Conservation (phyloP, 2,888 invertebrate genomes). For the Xestia c-nigrum region DNA sequence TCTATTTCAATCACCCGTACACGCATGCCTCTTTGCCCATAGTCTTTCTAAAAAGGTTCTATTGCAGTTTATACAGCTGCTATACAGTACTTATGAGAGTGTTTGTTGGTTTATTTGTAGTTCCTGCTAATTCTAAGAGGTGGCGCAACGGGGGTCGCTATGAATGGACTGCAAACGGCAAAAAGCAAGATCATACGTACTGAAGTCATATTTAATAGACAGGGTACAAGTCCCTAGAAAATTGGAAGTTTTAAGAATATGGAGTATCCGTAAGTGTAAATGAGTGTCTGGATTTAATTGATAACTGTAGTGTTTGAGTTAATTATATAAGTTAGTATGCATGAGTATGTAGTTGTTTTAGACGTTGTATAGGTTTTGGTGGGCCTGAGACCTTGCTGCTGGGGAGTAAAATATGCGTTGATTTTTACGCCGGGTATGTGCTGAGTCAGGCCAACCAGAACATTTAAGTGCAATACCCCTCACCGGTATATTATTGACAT, state of each 20-base stretch:
- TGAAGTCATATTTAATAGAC: background rate
- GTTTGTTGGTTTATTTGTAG: slow-evolving; percentile 52
- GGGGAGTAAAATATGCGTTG: background rate
- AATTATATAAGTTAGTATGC: background rate
- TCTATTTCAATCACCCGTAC: background rate
- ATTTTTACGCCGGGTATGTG: background rate
- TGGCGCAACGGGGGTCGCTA: slow-evolving; percentile 25
- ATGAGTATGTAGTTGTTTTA: slow-evolving; percentile 1
- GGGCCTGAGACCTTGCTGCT: background rate
- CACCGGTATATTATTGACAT: background rate
- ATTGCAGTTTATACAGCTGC: background rate
- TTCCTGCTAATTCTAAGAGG: slow-evolving; percentile 44
- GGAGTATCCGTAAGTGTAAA: background rate
- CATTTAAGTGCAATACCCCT: background rate
- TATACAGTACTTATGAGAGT: slow-evolving; percentile 17
- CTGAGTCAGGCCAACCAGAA: background rate
- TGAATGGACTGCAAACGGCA: slow-evolving; percentile 41
- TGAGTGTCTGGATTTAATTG: slow-evolving; percentile 13
- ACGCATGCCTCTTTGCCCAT: background rate
- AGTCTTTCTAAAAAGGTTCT: slow-evolving; percentile 10
- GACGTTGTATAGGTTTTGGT: background rate
- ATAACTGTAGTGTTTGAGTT: slow-evolving; percentile 12
- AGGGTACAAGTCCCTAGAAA: background rate
- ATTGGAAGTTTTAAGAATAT: background rate
- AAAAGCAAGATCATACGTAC: slow-evolving; percentile 46